Percentiles rank a stretch among this genome's conserved stretches.
These are phyloP conservation scores for Gymnorhina tibicen DNA, from an alignment of 2,113 vertebrate species.

Conservation along the genomic window DNA sequence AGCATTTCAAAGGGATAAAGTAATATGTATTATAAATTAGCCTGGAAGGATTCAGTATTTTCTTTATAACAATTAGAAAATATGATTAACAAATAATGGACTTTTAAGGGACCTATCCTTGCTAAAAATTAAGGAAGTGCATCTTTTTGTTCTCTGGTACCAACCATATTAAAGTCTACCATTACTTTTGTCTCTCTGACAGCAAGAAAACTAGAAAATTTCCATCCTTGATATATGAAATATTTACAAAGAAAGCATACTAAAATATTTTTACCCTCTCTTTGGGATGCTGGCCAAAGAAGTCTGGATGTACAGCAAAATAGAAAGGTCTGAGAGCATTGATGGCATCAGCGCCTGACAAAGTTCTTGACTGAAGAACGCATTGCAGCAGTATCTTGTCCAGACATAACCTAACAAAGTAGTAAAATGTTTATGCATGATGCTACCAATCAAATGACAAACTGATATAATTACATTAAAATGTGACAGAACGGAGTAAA, in stretches of 20 bases:
- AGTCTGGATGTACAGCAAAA: slow-evolving; percentile 97
- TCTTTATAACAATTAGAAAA: not conserved
- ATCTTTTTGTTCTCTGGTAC: not conserved
- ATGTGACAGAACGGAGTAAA: not conserved
- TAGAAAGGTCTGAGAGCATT: slow-evolving; percentile 96
- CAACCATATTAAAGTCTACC: not conserved
- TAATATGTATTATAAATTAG: not conserved
- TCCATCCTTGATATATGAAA: not conserved
- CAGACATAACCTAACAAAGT: slow-evolving; percentile 63
- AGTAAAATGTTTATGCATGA: not conserved
- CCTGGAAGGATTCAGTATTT: not conserved
- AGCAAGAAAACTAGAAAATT: not conserved
- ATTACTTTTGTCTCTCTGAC: not conserved
- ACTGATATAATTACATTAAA: not conserved
- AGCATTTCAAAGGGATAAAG: not conserved
- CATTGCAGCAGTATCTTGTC: slow-evolving; percentile 52
- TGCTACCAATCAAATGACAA: not conserved
- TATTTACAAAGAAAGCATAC: not conserved
- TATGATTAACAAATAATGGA: not conserved
- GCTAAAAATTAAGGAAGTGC: not conserved
- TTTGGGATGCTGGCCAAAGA: slow-evolving; percentile 92
- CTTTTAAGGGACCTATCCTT: not conserved
- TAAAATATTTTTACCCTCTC: slow-evolving; percentile 82
- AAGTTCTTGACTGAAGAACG: slow-evolving; percentile 72
- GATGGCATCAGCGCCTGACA: slow-evolving; percentile 88